Conservation (phyloP, 2,888 invertebrate species). For the Agonopterix arenella region DNA sequence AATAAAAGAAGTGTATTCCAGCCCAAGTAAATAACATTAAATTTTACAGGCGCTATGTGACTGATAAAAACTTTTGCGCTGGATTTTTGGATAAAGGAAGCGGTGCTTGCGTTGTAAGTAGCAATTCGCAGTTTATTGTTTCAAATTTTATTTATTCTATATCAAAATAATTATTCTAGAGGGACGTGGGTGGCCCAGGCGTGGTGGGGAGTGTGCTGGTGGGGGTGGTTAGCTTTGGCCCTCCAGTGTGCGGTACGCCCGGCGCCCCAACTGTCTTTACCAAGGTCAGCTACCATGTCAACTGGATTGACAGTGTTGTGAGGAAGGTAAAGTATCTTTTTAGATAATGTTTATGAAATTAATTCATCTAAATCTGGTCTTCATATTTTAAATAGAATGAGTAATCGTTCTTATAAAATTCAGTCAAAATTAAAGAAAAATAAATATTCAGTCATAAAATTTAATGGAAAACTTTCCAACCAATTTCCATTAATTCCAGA, state of each 20-base stretch:
- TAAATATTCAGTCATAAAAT: no score
- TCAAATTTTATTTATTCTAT: no score
- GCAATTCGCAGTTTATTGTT: no score
- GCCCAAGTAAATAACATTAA: background rate
- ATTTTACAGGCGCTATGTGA: constrained; percentile 1
- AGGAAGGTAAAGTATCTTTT: background rate
- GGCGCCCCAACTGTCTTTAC: constrained; percentile 7
- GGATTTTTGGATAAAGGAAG: background rate
- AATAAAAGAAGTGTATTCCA: background rate
- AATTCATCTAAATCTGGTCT: no score
- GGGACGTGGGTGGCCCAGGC: constrained; percentile 4
- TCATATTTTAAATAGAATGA: no score
- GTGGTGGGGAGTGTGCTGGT: background rate
- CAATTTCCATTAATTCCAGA: no score
- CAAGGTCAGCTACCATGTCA: background rate
- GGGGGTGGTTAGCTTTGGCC: constrained; percentile 9
- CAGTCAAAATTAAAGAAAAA: no score
- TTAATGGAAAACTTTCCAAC: no score
- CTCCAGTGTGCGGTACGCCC: constrained; percentile 5
- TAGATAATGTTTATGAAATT: no score
- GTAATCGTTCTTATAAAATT: no score
- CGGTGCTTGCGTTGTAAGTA: constrained; percentile 1
- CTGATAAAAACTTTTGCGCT: constrained; percentile 3
- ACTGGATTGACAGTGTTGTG: constrained; percentile 3
- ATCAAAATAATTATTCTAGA: background rate